Percentiles rank a stretch among this genome's conserved stretches.
Evolutionary conservation across 2,113 vertebrate species (phyloP).

Genomic region (Ginglymostoma cirratum): DNA sequence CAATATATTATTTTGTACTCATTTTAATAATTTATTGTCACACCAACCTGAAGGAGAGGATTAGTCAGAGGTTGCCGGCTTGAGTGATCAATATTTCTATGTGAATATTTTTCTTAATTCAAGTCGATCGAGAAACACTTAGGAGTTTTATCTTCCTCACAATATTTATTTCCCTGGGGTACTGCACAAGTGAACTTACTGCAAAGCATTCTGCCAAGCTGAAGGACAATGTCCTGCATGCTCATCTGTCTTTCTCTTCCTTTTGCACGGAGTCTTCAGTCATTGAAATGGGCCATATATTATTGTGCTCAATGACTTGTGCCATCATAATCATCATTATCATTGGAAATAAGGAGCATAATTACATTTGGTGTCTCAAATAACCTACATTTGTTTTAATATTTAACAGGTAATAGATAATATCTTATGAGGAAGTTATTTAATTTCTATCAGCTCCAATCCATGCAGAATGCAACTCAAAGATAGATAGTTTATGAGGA

Average conservation of each 20-base stretch:
- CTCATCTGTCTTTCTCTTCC: background rate
- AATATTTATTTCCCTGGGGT: background rate
- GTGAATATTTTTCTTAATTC: background rate
- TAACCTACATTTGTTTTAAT: constrained; percentile 18
- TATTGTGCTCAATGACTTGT: background rate
- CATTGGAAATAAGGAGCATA: background rate
- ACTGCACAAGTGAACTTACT: background rate
- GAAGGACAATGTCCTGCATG: too few species aligned
- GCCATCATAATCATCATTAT: background rate
- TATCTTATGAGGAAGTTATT: background rate
- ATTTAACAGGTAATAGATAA: background rate
- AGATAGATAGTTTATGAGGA: background rate
- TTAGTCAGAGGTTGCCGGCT: background rate
- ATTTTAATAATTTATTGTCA: background rate
- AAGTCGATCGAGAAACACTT: background rate
- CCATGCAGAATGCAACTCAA: background rate
- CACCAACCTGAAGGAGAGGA: background rate
- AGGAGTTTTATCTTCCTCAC: background rate
- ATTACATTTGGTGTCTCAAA: background rate
- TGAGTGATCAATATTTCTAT: background rate
- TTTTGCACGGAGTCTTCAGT: background rate
- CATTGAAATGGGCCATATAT: background rate
- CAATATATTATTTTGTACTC: background rate
- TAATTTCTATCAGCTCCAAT: too few species aligned
- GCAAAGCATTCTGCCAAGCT: background rate